Evolutionary conservation across 1,140 invertebrate species (phyloP).

Genomic region (Magallana angulata): DNA sequence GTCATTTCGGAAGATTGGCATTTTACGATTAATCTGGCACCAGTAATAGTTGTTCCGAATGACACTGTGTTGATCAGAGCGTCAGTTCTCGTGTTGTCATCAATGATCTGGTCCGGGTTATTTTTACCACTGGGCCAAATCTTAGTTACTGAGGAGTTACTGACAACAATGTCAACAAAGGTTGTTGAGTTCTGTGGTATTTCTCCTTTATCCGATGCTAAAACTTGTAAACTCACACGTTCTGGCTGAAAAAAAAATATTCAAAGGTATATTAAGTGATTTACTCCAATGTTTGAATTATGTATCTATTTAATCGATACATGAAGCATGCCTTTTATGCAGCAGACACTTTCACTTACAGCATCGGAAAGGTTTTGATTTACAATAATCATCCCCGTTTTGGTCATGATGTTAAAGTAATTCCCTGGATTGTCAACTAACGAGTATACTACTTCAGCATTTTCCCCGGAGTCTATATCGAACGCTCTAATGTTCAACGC

Average conservation of each 20-base stretch:
- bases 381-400: constrained; percentile 22
- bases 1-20: background rate
- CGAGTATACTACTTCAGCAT: background rate
- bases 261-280: background rate
- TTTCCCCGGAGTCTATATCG: constrained; percentile 11
- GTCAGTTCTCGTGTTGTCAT: constrained; percentile 7
- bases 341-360: background rate
- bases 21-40: background rate
- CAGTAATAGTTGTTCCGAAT: background rate
- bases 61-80: background rate
- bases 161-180: background rate
- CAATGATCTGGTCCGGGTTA: constrained; percentile 6
- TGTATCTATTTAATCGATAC: too few species aligned
- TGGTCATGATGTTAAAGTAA: constrained; percentile 13
- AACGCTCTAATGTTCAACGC: constrained; percentile 3
- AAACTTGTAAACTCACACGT: background rate
- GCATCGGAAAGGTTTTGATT: background rate
- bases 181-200: background rate
- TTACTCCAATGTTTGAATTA: background rate
- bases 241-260: background rate
- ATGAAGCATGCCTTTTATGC: too few species aligned
- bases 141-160: background rate
- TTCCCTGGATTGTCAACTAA: background rate
- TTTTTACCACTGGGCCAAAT: background rate
- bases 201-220: constrained; percentile 16